Evolutionary conservation across 2,797 vertebrate genomes (phyloP).

Genomic region (Lemur catta): DNA sequence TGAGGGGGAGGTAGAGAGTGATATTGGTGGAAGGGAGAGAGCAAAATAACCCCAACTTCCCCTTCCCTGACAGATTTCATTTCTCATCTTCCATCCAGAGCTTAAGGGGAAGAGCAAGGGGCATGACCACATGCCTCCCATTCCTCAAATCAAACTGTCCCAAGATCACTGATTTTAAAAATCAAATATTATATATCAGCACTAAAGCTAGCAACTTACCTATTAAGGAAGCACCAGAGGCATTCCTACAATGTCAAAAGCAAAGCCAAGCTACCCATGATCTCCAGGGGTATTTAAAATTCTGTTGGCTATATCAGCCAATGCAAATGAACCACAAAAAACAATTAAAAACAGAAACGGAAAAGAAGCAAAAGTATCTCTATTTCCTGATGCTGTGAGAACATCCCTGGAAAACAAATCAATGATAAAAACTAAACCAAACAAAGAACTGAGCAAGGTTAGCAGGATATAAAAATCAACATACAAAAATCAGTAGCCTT

Average conservation of each 20-base stretch:
- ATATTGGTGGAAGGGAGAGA: neutral
- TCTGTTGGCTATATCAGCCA: neutral
- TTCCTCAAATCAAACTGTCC: neutral
- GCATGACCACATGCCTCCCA: neutral
- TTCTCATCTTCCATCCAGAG: neutral
- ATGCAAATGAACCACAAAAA: neutral
- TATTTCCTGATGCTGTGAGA: neutral
- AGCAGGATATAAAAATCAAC: neutral
- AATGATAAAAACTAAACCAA: neutral
- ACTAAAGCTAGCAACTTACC: neutral
- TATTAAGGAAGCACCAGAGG: neutral
- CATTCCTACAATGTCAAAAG: neutral
- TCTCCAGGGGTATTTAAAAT: neutral
- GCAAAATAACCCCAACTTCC: neutral
- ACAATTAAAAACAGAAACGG: neutral
- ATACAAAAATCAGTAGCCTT: neutral
- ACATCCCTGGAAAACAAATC: neutral
- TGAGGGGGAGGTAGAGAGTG: neutral
- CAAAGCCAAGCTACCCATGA: neutral
- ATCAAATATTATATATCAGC: neutral
- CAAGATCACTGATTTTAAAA: conserved; percentile 37
- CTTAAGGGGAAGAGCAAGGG: neutral
- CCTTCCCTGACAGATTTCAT: neutral
- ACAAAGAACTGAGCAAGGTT: neutral
- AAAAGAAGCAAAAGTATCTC: neutral